phyloP scores from a whole-genome alignment of 2,888 invertebrate genomes.

The Eupithecia insigniata region DNA sequence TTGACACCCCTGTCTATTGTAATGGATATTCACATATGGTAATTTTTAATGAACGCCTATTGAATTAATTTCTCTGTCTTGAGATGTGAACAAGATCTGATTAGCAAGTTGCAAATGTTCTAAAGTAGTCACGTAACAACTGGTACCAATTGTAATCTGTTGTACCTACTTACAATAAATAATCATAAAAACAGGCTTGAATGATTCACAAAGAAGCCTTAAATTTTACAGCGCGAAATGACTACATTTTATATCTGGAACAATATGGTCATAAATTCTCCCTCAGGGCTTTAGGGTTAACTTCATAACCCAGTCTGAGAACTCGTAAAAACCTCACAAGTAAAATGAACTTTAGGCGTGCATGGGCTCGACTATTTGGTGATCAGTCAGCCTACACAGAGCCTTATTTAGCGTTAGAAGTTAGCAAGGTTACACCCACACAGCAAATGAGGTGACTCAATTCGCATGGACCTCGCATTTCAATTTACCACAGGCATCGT shows the following conservation, averaged over 20 bases:
- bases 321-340: constrained; percentile 25
- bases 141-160: too few relatives aligned
- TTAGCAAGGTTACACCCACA: constrained; percentile 73
- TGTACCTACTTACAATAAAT: background rate
- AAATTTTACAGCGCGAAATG: constrained; percentile 22
- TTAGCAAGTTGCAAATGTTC: constrained; percentile 9
- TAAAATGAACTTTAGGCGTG: constrained; percentile 29
- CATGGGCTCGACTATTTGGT: constrained; percentile 10
- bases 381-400: constrained; percentile 60
- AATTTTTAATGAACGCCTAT: constrained; percentile 22
- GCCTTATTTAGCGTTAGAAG: constrained; percentile 65
- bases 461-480: constrained; percentile 37
- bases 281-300: constrained; percentile 17
- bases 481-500: constrained; percentile 3
- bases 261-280: constrained; percentile 34
- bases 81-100: constrained; percentile 19
- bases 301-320: constrained; percentile 17
- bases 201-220: constrained; percentile 13
- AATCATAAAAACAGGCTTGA: background rate
- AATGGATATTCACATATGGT: constrained; percentile 35
- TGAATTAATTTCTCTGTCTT: constrained; percentile 24
- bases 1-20: constrained; percentile 49
- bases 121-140: too few relatives aligned
- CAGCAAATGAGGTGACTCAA: constrained; percentile 63
- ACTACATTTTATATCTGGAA: constrained; percentile 28